Percentiles rank a stretch among this genome's conserved stretches.
phyloP scores from a whole-genome alignment of 2,888 invertebrate species.

The Lasioglossum figueresi region DNA sequence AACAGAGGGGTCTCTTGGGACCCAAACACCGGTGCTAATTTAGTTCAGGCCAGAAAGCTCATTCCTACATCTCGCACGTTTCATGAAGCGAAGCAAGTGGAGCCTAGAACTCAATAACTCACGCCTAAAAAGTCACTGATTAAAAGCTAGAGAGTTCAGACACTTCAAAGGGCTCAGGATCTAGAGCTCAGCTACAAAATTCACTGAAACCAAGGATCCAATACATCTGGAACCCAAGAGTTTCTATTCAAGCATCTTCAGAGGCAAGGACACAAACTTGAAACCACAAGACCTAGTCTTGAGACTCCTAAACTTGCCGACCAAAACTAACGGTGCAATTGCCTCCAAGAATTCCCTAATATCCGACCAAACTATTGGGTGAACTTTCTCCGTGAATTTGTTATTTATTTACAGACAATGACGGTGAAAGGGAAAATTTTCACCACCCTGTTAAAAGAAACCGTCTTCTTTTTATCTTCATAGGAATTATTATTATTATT shows the following conservation, averaged over 20 bases:
- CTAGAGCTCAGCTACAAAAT: background rate
- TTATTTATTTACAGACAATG: background rate
- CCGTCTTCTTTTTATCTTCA: background rate
- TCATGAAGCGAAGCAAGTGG: background rate
- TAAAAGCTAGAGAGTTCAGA: background rate
- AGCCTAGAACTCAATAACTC: background rate
- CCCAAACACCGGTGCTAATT: too few species aligned
- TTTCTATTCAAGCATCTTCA: background rate
- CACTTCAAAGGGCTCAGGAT: background rate
- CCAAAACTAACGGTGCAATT: background rate
- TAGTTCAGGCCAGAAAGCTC: background rate
- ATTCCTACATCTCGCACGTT: background rate
- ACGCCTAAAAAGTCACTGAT: background rate
- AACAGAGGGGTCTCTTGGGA: too few species aligned
- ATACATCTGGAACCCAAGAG: background rate
- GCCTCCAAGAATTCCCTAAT: background rate
- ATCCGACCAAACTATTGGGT: background rate
- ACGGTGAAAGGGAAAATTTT: background rate
- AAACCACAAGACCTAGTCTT: background rate
- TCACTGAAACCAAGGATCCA: background rate
- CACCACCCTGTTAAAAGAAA: background rate
- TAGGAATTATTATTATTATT: background rate
- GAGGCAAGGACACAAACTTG: constrained; percentile 2
- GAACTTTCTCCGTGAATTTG: background rate
- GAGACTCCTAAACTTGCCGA: background rate